Evolutionary conservation across 2,888 invertebrate species (phyloP), one percentile per base, ranked within the genome.

Genomic region (Trissoscelio sp.): DNA sequence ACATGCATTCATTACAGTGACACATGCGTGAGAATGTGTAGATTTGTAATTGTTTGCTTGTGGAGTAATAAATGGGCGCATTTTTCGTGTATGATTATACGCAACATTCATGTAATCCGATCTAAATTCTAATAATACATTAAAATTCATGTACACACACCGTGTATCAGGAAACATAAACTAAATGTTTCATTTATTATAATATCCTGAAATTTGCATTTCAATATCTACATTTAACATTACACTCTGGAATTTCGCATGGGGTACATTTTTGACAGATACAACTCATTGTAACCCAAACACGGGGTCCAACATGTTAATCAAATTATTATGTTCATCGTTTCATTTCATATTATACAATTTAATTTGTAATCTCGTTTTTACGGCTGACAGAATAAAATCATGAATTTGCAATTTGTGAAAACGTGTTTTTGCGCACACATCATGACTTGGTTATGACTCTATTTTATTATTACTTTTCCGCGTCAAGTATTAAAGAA

Each of bases 1-100:
- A 78, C 55, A 28, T 55, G 55, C 67, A 60, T 69, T 70, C 60
- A 70, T 70, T 70, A 70, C 53, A 14, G 16, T 42, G 57, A 70
- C 62, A 46, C 78, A 31, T 44, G 62, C 48, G 42, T 31, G 57
- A 14, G 51, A 11, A 55, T 53, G 44, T 22, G 44, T 55, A 44
- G 46, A 64, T 70, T 78, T 39, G 55, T 34, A 57, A 64, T 37
- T 58, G 58, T 46, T 72, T 64, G 22, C 37, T 24, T 9, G 16
- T 11, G n/a, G 14, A 31, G 24, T 31, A 66, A 66, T 66, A 66
- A 67, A 42, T 55, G 22, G 34, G 6, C n/a, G 14, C 44, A 42
- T 57, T 69, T 69, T 69, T 69, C 14, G 2, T 44, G 11, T 22
- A 18, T 12, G 44, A 55, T 57, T 69, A 22, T 46, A 44, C 37